Base-by-base conservation (phyloP, 2,797 vertebrate genomes). In the Lateolabrax maculatus region DNA sequence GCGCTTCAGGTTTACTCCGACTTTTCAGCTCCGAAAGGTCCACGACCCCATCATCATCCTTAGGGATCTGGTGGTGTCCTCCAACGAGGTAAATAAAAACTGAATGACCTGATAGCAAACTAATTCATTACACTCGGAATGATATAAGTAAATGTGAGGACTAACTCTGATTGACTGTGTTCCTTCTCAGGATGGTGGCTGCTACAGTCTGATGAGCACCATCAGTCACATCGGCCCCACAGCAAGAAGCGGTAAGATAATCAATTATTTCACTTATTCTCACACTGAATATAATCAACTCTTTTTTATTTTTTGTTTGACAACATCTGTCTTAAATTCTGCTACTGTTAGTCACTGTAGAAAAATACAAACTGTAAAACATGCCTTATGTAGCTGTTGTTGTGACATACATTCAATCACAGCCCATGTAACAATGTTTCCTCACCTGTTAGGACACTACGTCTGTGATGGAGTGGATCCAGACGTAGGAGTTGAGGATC, bases 381-480 rank as follows among this genome's bases (percentile, higher is more conserved):
- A 31, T 18, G 4, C 10, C 27, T 55, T 19, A 55, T 10, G 27
- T n/a, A n/a, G n/a, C n/a, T n/a, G n/a, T n/a, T n/a, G n/a, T n/a
- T n/a, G n/a, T n/a, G n/a, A n/a, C n/a, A n/a, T n/a, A 16, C 6
- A 27, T 6, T 3, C 8, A 37, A 58, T 37, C 34, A 58, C 21
- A n/a, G 21, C 16, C 16, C 16, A 44, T 44, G 2, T n/a, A n/a
- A n/a, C n/a, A n/a, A n/a, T 44, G 41, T 21, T 36, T 70, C 29
- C 29, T 70, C 15, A 25, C 55, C 15, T 36, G 43, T 71, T 48
- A 71, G 55, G 68, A 25, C 68, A 71, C 55, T 71, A 58, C n/a
- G 48, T 19, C 41, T 70, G 68, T 58, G 43, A 70, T 0, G 55
- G 68, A 15, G 55, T 23, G n/a, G 55, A 71, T 71, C 41, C 16